Evolutionary conservation across 2,797 vertebrate species (phyloP), one percentile per base, ranked within the genome.

Genomic region (Rhadinocentrus ornatus): DNA sequence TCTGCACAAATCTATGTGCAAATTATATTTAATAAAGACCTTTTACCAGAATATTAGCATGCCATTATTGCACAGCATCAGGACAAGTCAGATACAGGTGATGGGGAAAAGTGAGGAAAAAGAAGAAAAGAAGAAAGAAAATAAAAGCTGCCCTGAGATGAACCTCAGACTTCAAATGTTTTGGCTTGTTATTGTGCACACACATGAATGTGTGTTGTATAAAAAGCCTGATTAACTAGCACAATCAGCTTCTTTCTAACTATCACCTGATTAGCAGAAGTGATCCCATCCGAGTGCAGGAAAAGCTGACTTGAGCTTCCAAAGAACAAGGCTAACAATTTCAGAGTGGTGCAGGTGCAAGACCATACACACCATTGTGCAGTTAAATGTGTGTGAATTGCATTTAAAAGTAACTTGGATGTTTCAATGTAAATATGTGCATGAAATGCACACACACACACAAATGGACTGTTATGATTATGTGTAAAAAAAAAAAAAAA

Each of bases 251-350:
- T 77, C 83, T 82, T 69, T 80, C 58, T 61, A 67, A 80, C 73
- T 80, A 76, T 70, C 48, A 54, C 63, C 24, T 62, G 76, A 78
- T 55, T 73, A 63, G 66, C 57, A 78, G 57, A 16, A 27, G 63
- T 32, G 66, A 79, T 71, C 69, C 64, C 71, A 76, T 75, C 35
- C 18, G 74, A 82, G 77, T 71, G 71, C 72, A 73, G 68, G 59
- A 82, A 89, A 72, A 69, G 72, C 77, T 88, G 83, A 78, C 68
- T 71, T 12, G 1, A 73, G 82, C 69, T 82, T 84, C 69, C 44
- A 37, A 60, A 39, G 37, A 82, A 66, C 65, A 44, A 73, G 73
- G 73, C 54, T 35, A 50, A 72, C 74, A 83, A 78, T 82, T 66
- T 75, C 56, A 77, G 52, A 81, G 68, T 39, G 56, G 32, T 72